phyloP scores from a whole-genome alignment of 2,113 vertebrate species.

The Taurulus bubalis region DNA sequence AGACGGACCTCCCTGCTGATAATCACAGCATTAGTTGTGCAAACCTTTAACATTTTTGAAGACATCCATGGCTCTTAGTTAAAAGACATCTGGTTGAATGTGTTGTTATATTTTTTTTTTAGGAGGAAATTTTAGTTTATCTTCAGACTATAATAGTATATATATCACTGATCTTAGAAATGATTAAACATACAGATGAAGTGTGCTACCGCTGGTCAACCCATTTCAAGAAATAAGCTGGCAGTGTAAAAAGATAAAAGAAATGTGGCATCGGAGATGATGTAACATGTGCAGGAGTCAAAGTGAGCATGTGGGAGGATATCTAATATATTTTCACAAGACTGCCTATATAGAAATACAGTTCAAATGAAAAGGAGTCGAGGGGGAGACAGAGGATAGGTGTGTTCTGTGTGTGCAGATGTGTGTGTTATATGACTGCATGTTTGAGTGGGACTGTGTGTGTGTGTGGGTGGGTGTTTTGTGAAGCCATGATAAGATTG shows the following conservation, averaged over 20 bases:
- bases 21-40: conserved; percentile 51
- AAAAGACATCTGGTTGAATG: conserved; percentile 3
- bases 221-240: conserved; percentile 39
- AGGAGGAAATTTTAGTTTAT: background rate
- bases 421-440: conserved; percentile 45
- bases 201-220: conserved; percentile 39
- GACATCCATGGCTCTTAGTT: background rate
- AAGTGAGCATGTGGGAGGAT: conserved; percentile 70
- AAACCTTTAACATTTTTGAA: conserved; percentile 39
- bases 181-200: conserved; percentile 18
- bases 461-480: conserved; percentile 55
- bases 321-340: conserved; percentile 68
- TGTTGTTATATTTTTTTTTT: background rate
- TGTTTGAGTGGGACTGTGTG: conserved; percentile 59
- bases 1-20: conserved; percentile 55
- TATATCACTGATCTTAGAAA: conserved; percentile 10
- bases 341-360: conserved; percentile 56
- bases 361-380: conserved; percentile 39
- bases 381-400: conserved; percentile 43
- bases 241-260: conserved; percentile 48
- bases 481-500: conserved; percentile 61
- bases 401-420: conserved; percentile 38
- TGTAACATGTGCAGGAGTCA: conserved; percentile 80
- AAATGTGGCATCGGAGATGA: conserved; percentile 72
- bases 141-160: conserved; percentile 1